Conservation (phyloP, 2,797 vertebrate genomes). For the Malacoctenus gilli region DNA sequence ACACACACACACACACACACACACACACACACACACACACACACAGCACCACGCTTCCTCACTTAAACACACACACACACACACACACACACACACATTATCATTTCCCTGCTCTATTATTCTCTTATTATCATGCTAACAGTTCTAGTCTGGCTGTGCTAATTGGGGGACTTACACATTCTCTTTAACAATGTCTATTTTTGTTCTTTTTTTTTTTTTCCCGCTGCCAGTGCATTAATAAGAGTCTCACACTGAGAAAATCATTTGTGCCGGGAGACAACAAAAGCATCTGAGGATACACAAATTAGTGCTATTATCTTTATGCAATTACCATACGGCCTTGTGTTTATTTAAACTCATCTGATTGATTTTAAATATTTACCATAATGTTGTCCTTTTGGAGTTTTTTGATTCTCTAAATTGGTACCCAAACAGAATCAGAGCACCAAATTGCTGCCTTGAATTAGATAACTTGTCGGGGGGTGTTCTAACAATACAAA, state of each 20-base stretch:
- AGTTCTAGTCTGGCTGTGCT: conserved; percentile 73
- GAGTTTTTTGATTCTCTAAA: conserved; percentile 55
- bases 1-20: conserved; percentile 25
- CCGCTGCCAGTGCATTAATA: conserved; percentile 77
- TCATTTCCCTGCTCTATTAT: conserved; percentile 78
- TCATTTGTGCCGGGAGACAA: conserved; percentile 79
- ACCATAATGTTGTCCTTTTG: conserved; percentile 68
- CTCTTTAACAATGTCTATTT: conserved; percentile 81
- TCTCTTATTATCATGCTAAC: conserved; percentile 77
- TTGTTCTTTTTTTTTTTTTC: conserved; percentile 48
- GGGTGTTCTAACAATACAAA: conserved; percentile 39
- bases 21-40: conserved; percentile 31
- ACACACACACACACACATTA: conserved; percentile 40
- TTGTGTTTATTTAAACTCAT: conserved; percentile 79
- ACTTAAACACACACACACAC: conserved; percentile 30
- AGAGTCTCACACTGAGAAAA: conserved; percentile 80
- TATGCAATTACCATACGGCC: conserved; percentile 75
- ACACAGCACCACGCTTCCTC: conserved; percentile 25
- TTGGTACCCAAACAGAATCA: conserved; percentile 66
- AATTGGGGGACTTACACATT: conserved; percentile 82
- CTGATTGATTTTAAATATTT: conserved; percentile 78
- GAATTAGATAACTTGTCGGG: conserved; percentile 32
- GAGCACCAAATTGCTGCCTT: conserved; percentile 63
- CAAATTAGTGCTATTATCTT: conserved; percentile 81
- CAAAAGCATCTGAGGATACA: conserved; percentile 78